Evolutionary conservation across 2,113 vertebrate species (phyloP).

Genomic region (Ornithorhynchus anatinus): DNA sequence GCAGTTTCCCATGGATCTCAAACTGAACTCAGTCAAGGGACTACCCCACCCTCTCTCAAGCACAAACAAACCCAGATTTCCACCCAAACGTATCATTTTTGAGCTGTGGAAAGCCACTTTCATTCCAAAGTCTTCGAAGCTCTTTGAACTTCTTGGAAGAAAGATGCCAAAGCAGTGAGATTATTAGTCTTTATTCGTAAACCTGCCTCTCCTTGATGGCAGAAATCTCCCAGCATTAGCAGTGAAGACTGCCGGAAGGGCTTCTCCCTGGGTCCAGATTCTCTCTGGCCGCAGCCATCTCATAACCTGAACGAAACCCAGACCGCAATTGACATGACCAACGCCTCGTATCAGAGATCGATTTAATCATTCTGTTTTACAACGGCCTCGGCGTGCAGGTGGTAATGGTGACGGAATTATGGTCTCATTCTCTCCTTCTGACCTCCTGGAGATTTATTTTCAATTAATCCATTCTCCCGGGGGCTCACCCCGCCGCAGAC

Average conservation of each 20-base stretch:
- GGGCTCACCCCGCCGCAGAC: too few species aligned
- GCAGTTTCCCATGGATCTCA: too few species aligned
- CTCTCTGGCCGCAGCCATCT: not conserved
- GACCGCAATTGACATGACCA: not conserved
- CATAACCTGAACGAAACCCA: not conserved
- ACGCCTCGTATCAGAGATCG: constrained; percentile 6
- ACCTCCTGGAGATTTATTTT: too few species aligned
- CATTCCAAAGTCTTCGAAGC: constrained; percentile 11
- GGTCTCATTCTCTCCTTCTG: too few species aligned
- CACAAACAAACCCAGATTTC: too few species aligned
- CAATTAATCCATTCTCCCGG: too few species aligned
- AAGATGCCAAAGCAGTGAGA: not conserved
- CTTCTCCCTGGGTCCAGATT: not conserved
- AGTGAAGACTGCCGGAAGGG: not conserved
- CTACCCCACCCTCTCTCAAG: too few species aligned
- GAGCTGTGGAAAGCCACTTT: constrained; percentile 18
- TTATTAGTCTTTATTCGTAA: not conserved
- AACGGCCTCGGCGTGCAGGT: constrained; percentile 2
- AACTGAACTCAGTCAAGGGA: too few species aligned
- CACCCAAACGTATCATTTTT: constrained; percentile 3
- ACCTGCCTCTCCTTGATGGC: not conserved
- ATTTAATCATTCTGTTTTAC: constrained; percentile 15
- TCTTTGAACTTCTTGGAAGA: constrained; percentile 33
- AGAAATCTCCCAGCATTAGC: not conserved
- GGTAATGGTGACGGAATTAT: not conserved